Base-by-base conservation (phyloP, 2,113 vertebrate species). In the Cottus gobio region DNA sequence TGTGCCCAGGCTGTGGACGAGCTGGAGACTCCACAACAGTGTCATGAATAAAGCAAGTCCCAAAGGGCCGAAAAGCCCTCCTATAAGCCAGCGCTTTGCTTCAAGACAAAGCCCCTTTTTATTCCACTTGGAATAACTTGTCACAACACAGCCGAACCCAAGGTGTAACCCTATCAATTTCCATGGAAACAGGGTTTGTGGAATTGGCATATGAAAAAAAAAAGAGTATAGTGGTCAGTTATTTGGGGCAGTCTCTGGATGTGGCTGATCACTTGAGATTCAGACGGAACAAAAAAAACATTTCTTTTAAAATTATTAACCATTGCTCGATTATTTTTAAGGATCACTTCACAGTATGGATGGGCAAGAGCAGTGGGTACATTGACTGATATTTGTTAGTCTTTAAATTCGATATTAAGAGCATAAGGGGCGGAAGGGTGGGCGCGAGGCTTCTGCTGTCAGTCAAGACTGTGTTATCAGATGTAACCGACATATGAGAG, bases 81-180 rank as follows among this genome's bases (percentile, higher is more conserved):
- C 75, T 79, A n/a, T n/a, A 71, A 76, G 72, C 67, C 76, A 69
- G n/a, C 4, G 44, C 64, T 85, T 88, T 87, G 82, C 75, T 85
- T 76, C 65, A 60, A 75, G 67, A 90, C 80, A 75, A 79, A 80
- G 69, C 26, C 82, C 54, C 44, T 73, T 85, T 89, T 85, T 77
- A 85, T 84, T 87, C 64, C 77, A 88, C 77, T 85, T 26, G 64
- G 76, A 91, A 89, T 87, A 89, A 91, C 82, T 88, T 89, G 87
- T 90, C 82, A 83, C 80, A 89, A 77, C 72, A 83, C 58, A 71
- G 79, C 48, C 24, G 37, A 77, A 86, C 71, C 68, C 36, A 66
- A 76, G 79, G 79, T 83, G 58, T 68, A 78, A 84, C 34, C 81
- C 65, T 57, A 80, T 91, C 79, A 84, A 84, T 91, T 83, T 82